Evolutionary conservation across 2,888 invertebrate genomes (phyloP), one percentile per base, ranked within the genome.

Genomic region (Automeris io): DNA sequence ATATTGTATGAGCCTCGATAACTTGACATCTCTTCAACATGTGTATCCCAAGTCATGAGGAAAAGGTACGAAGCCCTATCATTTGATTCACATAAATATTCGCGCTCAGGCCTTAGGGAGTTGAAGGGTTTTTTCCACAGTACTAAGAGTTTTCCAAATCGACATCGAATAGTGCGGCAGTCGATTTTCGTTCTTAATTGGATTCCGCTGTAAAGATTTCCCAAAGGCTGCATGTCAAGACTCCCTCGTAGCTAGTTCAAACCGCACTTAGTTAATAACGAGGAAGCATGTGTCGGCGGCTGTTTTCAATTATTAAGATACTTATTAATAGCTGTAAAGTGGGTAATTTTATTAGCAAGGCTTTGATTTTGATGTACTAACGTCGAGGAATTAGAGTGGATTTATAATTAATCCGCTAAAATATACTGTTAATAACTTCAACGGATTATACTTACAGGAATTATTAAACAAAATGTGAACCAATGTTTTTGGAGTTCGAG

Each of bases 41-140:
- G 16, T 16, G n/a, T 21, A 31, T 34, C 29, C 45, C 40, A 43
- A 49, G 48, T 43, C 45, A 47, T 34, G 44, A 45, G 36, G 44
- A 47, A 52, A 51, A 49, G 47, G 44, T 43, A 44, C 37, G 49
- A 41, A 42, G 43, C 48, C 45, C 45, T 51, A 57, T 62, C 61
- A 60, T 61, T 60, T 56, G 55, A 54, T 46, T 53, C 46, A 49
- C 48, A 60, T 57, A 67, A 60, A 68, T 55, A 55, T 51, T 33
- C 35, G 40, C 16, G 21, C 21, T n/a, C 29, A 16, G 46, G 57
- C 61, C 58, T 60, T 13, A 22, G 49, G 56, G 59, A 47, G 41
- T 39, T 13, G 29, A 44, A 52, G 46, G 54, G 53, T 42, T 48
- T 51, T 45, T 48, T 49, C 46, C 43, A 46, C 43, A 47, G 51